These are phyloP conservation scores for Yponomeuta malinellus DNA, from an alignment of 2,888 invertebrate genomes.

Conservation along the genomic window DNA sequence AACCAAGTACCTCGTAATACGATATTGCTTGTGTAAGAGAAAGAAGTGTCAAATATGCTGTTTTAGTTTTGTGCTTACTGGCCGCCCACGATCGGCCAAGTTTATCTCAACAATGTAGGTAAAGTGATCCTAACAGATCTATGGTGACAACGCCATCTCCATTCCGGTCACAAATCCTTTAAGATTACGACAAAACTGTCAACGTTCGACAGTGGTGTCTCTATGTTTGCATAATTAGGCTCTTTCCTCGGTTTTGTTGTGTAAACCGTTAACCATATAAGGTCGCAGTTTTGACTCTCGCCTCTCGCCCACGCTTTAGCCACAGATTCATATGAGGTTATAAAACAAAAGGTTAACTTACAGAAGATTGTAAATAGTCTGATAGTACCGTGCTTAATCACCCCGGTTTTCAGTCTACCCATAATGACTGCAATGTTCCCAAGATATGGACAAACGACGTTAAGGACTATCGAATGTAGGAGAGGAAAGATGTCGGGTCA, in stretches of 20 bases:
- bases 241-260: slow-evolving; percentile 5
- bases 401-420: no score
- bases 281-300: slow-evolving; percentile 8
- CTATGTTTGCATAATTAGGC: slow-evolving; percentile 5
- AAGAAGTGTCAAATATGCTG: neutral
- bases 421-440: no score
- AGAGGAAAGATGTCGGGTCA: no score
- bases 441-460: no score
- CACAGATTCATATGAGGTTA: no score
- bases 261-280: slow-evolving; percentile 14
- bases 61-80: neutral
- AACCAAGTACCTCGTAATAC: neutral
- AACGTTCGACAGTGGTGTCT: neutral
- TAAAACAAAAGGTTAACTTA: no score
- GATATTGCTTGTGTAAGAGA: neutral
- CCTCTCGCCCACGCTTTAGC: slow-evolving; percentile 6
- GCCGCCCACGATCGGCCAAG: neutral
- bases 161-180: neutral
- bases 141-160: no score
- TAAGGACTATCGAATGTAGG: no score
- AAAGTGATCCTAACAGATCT: no score
- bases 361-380: no score
- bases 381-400: no score
- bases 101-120: neutral
- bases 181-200: neutral